These are phyloP conservation scores for Semicossyphus pulcher DNA, from an alignment of 2,113 vertebrate species.

Conservation along the genomic window DNA sequence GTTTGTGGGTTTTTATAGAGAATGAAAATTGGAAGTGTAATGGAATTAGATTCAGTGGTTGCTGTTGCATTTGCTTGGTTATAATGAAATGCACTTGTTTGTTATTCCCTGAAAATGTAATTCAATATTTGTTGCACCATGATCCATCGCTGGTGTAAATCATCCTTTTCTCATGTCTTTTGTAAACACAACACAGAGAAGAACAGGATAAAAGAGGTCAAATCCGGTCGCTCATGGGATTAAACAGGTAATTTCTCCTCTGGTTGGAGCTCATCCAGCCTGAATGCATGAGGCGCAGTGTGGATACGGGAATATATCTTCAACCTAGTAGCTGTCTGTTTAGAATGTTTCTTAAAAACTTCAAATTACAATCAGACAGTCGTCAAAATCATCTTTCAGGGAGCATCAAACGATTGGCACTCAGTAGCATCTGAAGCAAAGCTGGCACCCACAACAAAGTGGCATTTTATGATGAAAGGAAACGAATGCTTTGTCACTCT, in stretches of 20 bases:
- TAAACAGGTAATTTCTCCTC: constrained; percentile 29
- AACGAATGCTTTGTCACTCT: constrained; percentile 36
- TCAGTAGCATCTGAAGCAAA: not conserved
- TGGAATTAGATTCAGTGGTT: constrained; percentile 38
- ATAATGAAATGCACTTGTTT: constrained; percentile 34
- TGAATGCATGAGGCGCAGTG: not conserved
- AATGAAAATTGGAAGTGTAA: constrained; percentile 42
- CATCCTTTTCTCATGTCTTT: not conserved
- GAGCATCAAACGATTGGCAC: constrained; percentile 21
- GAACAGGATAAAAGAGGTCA: constrained; percentile 3
- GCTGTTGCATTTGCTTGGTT: constrained; percentile 37
- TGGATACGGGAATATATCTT: constrained; percentile 17
- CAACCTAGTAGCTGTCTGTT: constrained; percentile 31
- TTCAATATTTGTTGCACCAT: constrained; percentile 48
- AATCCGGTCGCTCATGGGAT: constrained; percentile 20
- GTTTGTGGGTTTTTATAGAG: constrained; percentile 9
- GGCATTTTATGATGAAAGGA: constrained; percentile 55
- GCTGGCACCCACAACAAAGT: constrained; percentile 46
- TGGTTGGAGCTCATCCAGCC: constrained; percentile 15
- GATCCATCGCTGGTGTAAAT: constrained; percentile 26
- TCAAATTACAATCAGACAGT: constrained; percentile 52
- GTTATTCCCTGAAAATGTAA: constrained; percentile 30
- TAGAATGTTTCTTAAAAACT: constrained; percentile 34
- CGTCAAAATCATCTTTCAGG: constrained; percentile 37
- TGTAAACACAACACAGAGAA: not conserved